Conservation (phyloP, 1,140 invertebrate genomes). For the Trypoxylus dichotomus region DNA sequence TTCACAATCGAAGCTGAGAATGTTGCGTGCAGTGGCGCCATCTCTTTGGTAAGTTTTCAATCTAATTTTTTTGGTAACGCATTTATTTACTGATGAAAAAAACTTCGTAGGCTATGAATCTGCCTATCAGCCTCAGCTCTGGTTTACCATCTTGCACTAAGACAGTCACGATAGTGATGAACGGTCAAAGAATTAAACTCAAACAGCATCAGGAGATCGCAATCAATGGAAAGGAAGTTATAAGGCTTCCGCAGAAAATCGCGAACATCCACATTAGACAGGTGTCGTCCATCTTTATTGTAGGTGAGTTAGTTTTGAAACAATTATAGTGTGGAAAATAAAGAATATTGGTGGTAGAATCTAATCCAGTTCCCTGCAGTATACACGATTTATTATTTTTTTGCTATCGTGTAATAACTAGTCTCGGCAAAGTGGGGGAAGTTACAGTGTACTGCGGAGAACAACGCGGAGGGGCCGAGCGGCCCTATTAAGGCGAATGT, state of each 20-base stretch:
- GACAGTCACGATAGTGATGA: conserved; percentile 66
- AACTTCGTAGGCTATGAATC: conserved; percentile 64
- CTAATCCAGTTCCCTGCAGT: background rate
- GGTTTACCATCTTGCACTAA: conserved; percentile 81
- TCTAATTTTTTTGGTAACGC: background rate
- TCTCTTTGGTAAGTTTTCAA: conserved; percentile 63
- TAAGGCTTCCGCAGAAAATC: conserved; percentile 65
- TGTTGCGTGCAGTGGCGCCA: conserved; percentile 74
- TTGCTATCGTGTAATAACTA: too few relatives aligned
- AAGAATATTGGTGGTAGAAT: background rate
- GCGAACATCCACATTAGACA: conserved; percentile 63
- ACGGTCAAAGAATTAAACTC: conserved; percentile 61
- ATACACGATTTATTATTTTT: background rate
- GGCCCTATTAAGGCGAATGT: too few relatives aligned
- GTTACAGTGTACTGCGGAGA: too few relatives aligned
- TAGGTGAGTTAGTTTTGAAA: conserved; percentile 53
- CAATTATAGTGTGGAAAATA: background rate
- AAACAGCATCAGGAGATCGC: conserved; percentile 71
- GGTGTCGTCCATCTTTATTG: conserved; percentile 75
- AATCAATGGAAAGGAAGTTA: conserved; percentile 71
- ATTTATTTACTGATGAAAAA: too few relatives aligned
- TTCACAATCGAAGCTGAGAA: conserved; percentile 81
- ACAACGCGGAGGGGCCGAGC: too few relatives aligned
- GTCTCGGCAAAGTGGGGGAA: too few relatives aligned
- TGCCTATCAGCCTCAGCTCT: conserved; percentile 55